phyloP scores from a whole-genome alignment of 2,888 invertebrate genomes.

The Ornithoptera priamus region DNA sequence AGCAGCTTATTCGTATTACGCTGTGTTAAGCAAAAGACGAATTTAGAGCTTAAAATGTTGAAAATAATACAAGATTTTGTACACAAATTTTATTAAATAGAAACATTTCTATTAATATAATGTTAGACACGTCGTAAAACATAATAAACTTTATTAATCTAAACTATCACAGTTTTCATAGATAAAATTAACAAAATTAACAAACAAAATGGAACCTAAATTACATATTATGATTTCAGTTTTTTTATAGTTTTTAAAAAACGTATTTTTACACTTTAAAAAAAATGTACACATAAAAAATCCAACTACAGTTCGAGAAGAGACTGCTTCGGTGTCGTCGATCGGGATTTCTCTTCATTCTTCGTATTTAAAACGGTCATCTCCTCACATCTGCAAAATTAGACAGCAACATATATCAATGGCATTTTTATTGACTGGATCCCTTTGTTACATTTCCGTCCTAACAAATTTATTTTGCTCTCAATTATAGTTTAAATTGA shows the following conservation, averaged over 20 bases:
- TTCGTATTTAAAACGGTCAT: conserved; percentile 68
- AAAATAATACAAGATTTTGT: conserved; percentile 11
- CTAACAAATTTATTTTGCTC: no score
- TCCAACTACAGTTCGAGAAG: conserved; percentile 61
- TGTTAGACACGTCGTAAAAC: conserved; percentile 31
- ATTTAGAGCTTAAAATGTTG: conserved; percentile 29
- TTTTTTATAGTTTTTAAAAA: conserved; percentile 5
- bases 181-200: conserved; percentile 47
- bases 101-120: not conserved
- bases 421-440: no score
- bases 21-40: conserved; percentile 58
- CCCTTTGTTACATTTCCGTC: no score
- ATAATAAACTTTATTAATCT: conserved; percentile 48
- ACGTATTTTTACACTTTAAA: conserved; percentile 7
- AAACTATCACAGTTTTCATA: conserved; percentile 74
- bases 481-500: no score
- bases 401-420: not conserved
- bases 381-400: conserved; percentile 67
- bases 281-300: conserved; percentile 43
- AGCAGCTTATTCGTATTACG: conserved; percentile 67
- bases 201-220: conserved; percentile 9
- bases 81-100: conserved; percentile 26
- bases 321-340: conserved; percentile 63
- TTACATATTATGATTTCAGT: conserved; percentile 2
- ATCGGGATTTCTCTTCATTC: conserved; percentile 57